Evolutionary conservation across 2,888 invertebrate species (phyloP), one percentile per base, ranked within the genome.

Genomic region (Harmothoe impar): DNA sequence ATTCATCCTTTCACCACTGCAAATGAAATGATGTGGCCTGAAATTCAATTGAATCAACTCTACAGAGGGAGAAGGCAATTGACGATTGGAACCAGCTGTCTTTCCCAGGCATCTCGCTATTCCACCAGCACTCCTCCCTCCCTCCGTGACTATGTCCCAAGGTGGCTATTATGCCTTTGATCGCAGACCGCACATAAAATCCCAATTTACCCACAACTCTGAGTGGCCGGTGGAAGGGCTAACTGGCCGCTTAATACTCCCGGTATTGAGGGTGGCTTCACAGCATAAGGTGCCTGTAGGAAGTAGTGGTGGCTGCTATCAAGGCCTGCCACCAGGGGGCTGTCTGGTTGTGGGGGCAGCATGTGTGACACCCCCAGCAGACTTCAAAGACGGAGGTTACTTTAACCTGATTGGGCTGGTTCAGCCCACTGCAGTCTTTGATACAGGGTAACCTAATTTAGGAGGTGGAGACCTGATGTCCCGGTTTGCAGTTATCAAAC

Each of bases 401-500:
- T 5, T 5, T 5, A 62, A 20, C 7, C 12, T 7, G 62, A 62
- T 15, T 3, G n/a, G n/a, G n/a, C n/a, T n/a, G 1, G 15, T 62
- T 1, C 17, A 7, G n/a, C n/a, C n/a, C 62, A 20, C 1, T 1
- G 62, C n/a, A 62, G 62, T 62, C 62, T n/a, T 62, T 62, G 62
- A 62, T 62, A 62, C 20, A 62, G 62, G n/a, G 15, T 62, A 62
- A 62, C 62, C n/a, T 62, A 62, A 62, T 62, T 62, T 62, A 62
- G 20, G n/a, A n/a, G n/a, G n/a, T n/a, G n/a, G n/a, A n/a, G 23
- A 62, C 62, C 62, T 3, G n/a, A 62, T 62, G 43, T 43, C 43
- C 10, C 43, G 10, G 43, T 43, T 7, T 10, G 43, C 5, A 43
- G 3, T 43, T 43, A 43, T 43, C 43, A 43, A 43, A 3, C 43